Evolutionary conservation across 1,140 invertebrate genomes (phyloP).

Genomic region (Leptinotarsa defecta): DNA sequence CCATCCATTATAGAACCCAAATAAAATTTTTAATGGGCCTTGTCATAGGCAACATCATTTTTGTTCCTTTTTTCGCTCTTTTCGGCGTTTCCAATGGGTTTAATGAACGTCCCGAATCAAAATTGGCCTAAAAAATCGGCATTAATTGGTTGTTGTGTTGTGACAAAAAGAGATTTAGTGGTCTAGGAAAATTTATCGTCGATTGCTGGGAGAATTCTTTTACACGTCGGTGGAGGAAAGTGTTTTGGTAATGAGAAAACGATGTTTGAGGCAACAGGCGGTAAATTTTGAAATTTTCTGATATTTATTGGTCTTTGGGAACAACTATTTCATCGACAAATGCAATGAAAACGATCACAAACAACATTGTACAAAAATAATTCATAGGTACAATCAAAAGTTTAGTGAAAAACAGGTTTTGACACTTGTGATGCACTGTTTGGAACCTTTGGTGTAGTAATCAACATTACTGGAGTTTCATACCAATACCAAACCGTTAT

Average conservation of each 20-base stretch:
- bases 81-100: conserved; percentile 13
- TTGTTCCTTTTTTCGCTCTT: conserved; percentile 13
- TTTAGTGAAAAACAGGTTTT: too few relatives aligned
- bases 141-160: conserved; percentile 27
- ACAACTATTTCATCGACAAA: too few relatives aligned
- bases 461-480: too few relatives aligned
- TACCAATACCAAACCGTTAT: too few relatives aligned
- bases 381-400: too few relatives aligned
- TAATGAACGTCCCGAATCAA: conserved; percentile 23
- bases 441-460: too few relatives aligned
- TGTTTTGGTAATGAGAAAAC: neutral
- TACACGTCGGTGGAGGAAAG: neutral
- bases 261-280: neutral
- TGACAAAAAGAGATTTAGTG: conserved; percentile 24
- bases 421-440: too few relatives aligned
- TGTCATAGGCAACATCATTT: conserved; percentile 29
- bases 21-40: conserved; percentile 28
- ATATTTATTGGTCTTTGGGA: neutral
- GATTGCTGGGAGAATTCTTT: neutral
- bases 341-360: too few relatives aligned
- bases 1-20: conserved; percentile 27
- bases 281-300: neutral
- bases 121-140: conserved; percentile 21
- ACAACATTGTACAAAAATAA: neutral
- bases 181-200: conserved; percentile 14